A percentile compares a stretch with the other conserved stretches of the same genome.
phyloP scores from a whole-genome alignment of 2,888 invertebrate species.

The Rotaria sp. region DNA sequence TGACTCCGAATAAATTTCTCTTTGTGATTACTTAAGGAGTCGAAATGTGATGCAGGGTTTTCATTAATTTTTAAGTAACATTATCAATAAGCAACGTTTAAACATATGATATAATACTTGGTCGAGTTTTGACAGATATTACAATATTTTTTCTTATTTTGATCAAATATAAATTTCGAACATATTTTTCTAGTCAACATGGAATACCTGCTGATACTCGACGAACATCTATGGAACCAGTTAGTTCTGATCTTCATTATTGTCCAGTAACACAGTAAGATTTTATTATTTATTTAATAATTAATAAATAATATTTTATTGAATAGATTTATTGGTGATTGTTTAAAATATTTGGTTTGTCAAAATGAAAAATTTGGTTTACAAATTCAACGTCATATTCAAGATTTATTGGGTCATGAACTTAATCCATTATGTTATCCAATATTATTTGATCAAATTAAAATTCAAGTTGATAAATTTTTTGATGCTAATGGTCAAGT shows the following conservation, averaged over 20 bases:
- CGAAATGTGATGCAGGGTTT: too few species aligned
- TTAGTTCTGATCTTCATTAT: slow-evolving; percentile 65
- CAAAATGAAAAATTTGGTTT: slow-evolving; percentile 87
- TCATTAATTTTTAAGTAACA: too few species aligned
- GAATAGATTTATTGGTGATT: slow-evolving; percentile 70
- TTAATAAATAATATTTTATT: slow-evolving; percentile 62
- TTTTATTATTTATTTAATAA: slow-evolving; percentile 83
- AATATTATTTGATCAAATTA: slow-evolving; percentile 90
- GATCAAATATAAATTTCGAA: too few species aligned
- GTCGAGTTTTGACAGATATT: too few species aligned
- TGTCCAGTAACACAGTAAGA: slow-evolving; percentile 80
- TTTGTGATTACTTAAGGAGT: too few species aligned
- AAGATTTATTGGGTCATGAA: slow-evolving; percentile 86
- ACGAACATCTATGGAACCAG: slow-evolving; percentile 48
- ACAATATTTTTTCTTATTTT: too few species aligned
- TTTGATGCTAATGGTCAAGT: slow-evolving; percentile 78
- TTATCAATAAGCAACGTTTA: too few species aligned
- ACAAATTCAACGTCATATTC: slow-evolving; percentile 88
- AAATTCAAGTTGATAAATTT: slow-evolving; percentile 87
- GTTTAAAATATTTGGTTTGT: slow-evolving; percentile 77
- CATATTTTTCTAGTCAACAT: slow-evolving; percentile 11
- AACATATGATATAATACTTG: too few species aligned
- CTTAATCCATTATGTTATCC: slow-evolving; percentile 90
- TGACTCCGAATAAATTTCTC: too few species aligned
- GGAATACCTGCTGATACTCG: slow-evolving; percentile 39